Evolutionary conservation across 2,113 vertebrate genomes (phyloP), one percentile per base, ranked within the genome.

Genomic region (Ochotona princeps): DNA sequence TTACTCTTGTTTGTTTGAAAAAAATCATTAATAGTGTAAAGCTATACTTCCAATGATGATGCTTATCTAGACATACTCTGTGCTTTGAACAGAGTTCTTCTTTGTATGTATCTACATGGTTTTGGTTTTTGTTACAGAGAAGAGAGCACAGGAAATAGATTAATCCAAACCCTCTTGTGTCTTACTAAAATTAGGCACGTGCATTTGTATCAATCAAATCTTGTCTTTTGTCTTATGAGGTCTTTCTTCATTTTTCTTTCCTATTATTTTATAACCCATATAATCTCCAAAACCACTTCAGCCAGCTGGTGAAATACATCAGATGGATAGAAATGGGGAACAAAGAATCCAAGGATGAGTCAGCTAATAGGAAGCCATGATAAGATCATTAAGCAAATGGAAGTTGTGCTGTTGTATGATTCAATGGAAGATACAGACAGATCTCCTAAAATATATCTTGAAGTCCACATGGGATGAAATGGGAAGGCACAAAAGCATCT

Each of bases 1-100:
- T 90, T 75, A 21, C 51, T 92, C 44, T 25, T 79, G 57, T 80
- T 93, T 90, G 32, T 28, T 92, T 89, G 25, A 89, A 90, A 82
- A 83, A 70, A 54, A 26, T 65, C 17, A 49, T 23, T 86, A 61
- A 25, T 66, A 28, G 7, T 83, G 4, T 12, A 83, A 83, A 57
- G 89, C 78, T 11, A 51, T 82, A 30, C 63, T 35, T 79, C 17
- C n/a, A 49, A 81, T 11, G 17, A 26, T 61, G 21, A 49, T n/a
- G 17, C 28, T 81, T 49, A 84, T 2, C 17, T 25, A 66, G 60
- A 87, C 8, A 30, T 66, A 60, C 3, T 74, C 4, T 79, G 57
- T 38, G 6, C 14, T 93, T 87, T 67, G 38, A 79, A 78, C 67
- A 75, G 30, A 30, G 5, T 63, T 75, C 5, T 54, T 35, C 13